Conservation (phyloP, 2,797 vertebrate species). For the Cercopithecus petaurista region DNA sequence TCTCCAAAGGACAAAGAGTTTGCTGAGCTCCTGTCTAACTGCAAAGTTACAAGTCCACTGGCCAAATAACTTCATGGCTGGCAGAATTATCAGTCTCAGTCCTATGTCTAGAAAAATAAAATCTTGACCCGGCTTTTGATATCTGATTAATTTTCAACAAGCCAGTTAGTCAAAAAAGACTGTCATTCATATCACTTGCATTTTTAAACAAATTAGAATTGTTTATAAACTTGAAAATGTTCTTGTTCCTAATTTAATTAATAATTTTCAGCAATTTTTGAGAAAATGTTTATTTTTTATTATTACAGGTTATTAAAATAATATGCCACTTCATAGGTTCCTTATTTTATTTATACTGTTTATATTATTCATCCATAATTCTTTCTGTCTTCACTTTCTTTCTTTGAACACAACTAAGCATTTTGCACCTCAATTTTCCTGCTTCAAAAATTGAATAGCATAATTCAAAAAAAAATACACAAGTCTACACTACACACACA, state of each 20-base stretch:
- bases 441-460: neutral
- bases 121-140: neutral
- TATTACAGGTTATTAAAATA: neutral
- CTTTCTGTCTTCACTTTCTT: neutral
- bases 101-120: neutral
- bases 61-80: neutral
- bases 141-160: neutral
- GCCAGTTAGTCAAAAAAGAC: neutral
- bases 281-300: neutral
- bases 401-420: slow-evolving; percentile 15
- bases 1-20: neutral
- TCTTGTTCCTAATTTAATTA: slow-evolving; percentile 36
- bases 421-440: neutral
- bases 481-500: neutral
- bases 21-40: neutral
- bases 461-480: neutral
- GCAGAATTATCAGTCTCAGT: neutral
- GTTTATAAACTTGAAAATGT: neutral
- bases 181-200: neutral
- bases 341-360: neutral
- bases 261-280: slow-evolving; percentile 17
- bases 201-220: slow-evolving; percentile 13
- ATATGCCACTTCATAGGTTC: neutral
- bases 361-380: neutral
- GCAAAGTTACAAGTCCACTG: neutral